Conservation (phyloP, 2,888 invertebrate genomes). For the Choreutis nemorana region DNA sequence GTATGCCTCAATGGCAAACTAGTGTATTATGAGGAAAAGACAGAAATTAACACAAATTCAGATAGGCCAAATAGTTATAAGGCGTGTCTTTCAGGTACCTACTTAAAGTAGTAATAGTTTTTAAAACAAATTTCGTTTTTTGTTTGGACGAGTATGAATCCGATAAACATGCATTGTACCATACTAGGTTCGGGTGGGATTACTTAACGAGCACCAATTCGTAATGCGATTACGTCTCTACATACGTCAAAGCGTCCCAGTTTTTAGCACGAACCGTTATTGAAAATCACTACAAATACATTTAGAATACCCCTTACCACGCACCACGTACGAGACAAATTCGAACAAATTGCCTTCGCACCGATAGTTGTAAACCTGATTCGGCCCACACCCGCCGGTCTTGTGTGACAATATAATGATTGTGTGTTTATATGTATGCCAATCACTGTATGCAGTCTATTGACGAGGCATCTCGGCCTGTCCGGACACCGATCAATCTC, state of each 20-base stretch:
- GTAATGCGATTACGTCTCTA: conserved; percentile 64
- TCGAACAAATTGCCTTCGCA: not conserved
- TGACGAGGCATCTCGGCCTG: conserved; percentile 26
- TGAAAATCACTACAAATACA: too few relatives aligned
- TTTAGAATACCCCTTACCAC: too few relatives aligned
- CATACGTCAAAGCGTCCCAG: conserved; percentile 47
- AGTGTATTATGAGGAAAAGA: conserved; percentile 4
- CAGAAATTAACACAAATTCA: too few relatives aligned
- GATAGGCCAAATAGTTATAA: too few relatives aligned
- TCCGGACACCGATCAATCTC: conserved; percentile 29
- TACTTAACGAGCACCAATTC: conserved; percentile 57
- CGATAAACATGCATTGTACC: too few relatives aligned
- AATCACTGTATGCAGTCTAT: conserved; percentile 25
- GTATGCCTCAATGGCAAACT: conserved; percentile 7
- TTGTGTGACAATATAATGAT: conserved; percentile 54
- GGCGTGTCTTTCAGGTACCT: too few relatives aligned
- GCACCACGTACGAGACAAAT: too few relatives aligned
- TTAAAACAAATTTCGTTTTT: too few relatives aligned
- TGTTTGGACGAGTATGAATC: too few relatives aligned
- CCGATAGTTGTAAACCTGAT: not conserved
- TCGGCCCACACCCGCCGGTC: conserved; percentile 36
- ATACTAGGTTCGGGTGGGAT: conserved; percentile 41
- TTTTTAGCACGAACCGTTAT: conserved; percentile 42
- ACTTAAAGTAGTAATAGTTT: too few relatives aligned
- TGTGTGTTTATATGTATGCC: conserved; percentile 39